These are phyloP conservation scores for Saccostrea cuccullata DNA, from an alignment of 1,140 invertebrate species.

Conservation along the genomic window DNA sequence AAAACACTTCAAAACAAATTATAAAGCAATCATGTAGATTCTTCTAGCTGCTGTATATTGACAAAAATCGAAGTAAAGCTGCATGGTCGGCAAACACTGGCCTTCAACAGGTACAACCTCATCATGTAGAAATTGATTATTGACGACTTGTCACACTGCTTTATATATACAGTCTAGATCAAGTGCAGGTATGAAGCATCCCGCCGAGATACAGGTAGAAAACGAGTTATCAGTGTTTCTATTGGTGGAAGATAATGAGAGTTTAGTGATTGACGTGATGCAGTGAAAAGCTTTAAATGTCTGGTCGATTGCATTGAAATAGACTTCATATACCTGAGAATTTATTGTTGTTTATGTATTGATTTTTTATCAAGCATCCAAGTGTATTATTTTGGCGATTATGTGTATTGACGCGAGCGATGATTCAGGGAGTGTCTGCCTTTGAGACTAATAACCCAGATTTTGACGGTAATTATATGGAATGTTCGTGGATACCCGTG, in stretches of 20 bases:
- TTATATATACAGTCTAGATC: neutral
- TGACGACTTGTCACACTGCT: neutral
- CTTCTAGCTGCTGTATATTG: neutral
- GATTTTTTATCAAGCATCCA: constrained; percentile 26
- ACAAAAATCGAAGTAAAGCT: neutral
- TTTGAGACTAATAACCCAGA: neutral
- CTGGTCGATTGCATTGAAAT: neutral
- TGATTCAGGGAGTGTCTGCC: neutral
- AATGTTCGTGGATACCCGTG: neutral
- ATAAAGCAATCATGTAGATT: neutral
- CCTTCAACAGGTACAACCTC: neutral
- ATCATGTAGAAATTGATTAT: constrained; percentile 1
- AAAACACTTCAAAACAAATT: constrained; percentile 21
- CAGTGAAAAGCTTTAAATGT: constrained; percentile 35
- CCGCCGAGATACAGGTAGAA: neutral
- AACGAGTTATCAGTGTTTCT: neutral
- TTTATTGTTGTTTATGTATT: constrained; percentile 26
- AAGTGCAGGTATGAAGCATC: constrained; percentile 25
- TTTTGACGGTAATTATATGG: neutral
- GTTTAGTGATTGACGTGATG: constrained; percentile 27
- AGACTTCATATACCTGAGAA: constrained; percentile 29
- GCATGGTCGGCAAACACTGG: neutral
- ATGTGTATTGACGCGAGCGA: neutral
- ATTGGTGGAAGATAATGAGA: constrained; percentile 23
- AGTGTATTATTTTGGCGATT: constrained; percentile 28